Conservation (phyloP, 2,888 invertebrate genomes). For the Hylaea fasciaria region DNA sequence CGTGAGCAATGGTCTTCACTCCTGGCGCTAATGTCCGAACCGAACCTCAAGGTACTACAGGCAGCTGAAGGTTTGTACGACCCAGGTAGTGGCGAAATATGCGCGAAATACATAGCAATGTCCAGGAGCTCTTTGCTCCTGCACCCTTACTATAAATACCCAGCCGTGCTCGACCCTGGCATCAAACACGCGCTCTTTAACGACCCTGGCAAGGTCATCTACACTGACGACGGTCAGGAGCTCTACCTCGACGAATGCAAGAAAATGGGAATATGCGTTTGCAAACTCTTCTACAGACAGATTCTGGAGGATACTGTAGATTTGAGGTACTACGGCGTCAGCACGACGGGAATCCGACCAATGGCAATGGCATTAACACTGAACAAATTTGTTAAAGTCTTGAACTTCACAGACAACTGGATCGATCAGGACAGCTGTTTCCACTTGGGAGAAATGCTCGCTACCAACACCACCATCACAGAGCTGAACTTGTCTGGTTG, state of each 20-base stretch:
- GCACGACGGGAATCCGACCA: conserved; percentile 59
- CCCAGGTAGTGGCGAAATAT: conserved; percentile 67
- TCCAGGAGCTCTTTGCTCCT: conserved; percentile 62
- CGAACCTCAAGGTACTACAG: conserved; percentile 51
- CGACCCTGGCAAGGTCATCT: conserved; percentile 41
- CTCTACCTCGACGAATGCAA: conserved; percentile 63
- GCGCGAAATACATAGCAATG: conserved; percentile 59
- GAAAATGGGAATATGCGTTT: conserved; percentile 61
- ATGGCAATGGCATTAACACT: conserved; percentile 62
- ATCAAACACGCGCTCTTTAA: conserved; percentile 58
- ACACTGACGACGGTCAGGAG: conserved; percentile 67
- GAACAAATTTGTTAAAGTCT: conserved; percentile 57
- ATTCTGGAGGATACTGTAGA: conserved; percentile 57
- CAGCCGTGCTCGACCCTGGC: conserved; percentile 66
- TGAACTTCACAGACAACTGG: conserved; percentile 68
- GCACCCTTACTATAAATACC: conserved; percentile 69
- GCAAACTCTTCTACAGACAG: conserved; percentile 56
- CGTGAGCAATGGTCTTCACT: conserved; percentile 71
- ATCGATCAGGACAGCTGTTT: conserved; percentile 64
- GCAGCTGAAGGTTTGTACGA: conserved; percentile 54
- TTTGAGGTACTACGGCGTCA: conserved; percentile 67
- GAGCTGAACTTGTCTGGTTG: conserved; percentile 67
- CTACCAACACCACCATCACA: conserved; percentile 52
- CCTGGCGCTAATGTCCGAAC: conserved; percentile 44
- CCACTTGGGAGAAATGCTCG: conserved; percentile 67